Conservation (phyloP, 2,888 invertebrate genomes). For the Caenorhabditis drosophilae region DNA sequence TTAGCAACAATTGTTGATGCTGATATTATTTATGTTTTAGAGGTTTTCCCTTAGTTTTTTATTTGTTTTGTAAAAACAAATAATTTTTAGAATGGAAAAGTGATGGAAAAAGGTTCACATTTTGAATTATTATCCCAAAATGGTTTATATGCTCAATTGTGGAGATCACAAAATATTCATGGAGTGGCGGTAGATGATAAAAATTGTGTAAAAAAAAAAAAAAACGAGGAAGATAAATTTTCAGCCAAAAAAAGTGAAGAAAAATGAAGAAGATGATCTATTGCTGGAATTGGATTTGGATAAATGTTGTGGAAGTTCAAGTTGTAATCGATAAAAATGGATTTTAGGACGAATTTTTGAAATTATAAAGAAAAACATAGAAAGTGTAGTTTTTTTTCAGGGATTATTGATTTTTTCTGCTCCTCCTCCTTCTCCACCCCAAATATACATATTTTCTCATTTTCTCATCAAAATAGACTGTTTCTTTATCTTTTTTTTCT, state of each 20-base stretch:
- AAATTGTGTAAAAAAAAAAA: too few species aligned
- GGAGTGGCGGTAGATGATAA: slow-evolving; percentile 38
- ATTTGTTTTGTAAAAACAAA: slow-evolving; percentile 1
- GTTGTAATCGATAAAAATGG: slow-evolving; percentile 58
- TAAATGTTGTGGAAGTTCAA: slow-evolving; percentile 63
- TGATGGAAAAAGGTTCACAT: slow-evolving; percentile 39
- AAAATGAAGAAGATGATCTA: slow-evolving; percentile 32
- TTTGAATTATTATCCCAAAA: slow-evolving; percentile 35
- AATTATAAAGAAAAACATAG: too few species aligned
- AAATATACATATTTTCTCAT: neutral
- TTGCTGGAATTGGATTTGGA: slow-evolving; percentile 58
- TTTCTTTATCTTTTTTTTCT: neutral
- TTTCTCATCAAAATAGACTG: neutral
- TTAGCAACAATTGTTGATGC: slow-evolving; percentile 76
- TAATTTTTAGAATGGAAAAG: slow-evolving; percentile 25
- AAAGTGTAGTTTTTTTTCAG: too few species aligned
- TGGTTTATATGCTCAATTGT: slow-evolving; percentile 60
- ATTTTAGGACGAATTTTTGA: slow-evolving; percentile 8
- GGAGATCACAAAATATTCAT: slow-evolving; percentile 62
- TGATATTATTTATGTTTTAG: slow-evolving; percentile 80
- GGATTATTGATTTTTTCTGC: too few species aligned
- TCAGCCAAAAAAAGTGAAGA: slow-evolving; percentile 38
- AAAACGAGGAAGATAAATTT: slow-evolving; percentile 10
- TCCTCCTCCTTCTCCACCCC: neutral
- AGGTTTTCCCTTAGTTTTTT: slow-evolving; percentile 35